These are phyloP conservation scores for Griposia aprilina DNA, from an alignment of 2,888 invertebrate genomes.

Conservation along the genomic window DNA sequence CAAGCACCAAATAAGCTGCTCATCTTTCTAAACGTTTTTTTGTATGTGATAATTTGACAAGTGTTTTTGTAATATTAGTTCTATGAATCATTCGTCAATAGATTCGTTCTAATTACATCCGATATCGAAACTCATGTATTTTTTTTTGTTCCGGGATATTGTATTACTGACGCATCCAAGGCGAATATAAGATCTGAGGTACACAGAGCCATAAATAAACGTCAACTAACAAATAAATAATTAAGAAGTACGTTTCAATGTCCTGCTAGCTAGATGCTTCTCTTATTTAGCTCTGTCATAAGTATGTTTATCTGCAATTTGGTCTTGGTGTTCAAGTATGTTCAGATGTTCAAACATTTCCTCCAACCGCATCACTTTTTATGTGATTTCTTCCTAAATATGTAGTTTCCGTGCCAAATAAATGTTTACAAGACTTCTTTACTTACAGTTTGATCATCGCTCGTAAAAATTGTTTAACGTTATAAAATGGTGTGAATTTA, in stretches of 20 bases:
- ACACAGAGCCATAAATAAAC: conserved; percentile 6
- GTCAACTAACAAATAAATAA: conserved; percentile 28
- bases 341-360: conserved; percentile 16
- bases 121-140: neutral
- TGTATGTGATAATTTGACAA: neutral
- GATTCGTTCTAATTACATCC: neutral
- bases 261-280: conserved; percentile 21
- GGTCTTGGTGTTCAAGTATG: neutral
- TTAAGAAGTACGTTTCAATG: neutral
- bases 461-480: conserved; percentile 65
- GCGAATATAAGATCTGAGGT: conserved; percentile 4
- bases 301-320: neutral
- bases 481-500: conserved; percentile 68
- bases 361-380: conserved; percentile 7
- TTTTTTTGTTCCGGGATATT: conserved; percentile 25
- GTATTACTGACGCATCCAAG: conserved; percentile 5
- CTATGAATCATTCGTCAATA: neutral
- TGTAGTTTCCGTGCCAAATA: conserved; percentile 45
- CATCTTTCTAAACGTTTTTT: conserved; percentile 8
- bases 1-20: conserved; percentile 20
- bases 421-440: conserved; percentile 52
- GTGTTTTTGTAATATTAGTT: neutral
- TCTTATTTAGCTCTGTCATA: conserved; percentile 22
- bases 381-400: conserved; percentile 34
- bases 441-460: conserved; percentile 54